phyloP scores from a whole-genome alignment of 2,797 vertebrate genomes.

The Enteromius unitaeniatus region DNA sequence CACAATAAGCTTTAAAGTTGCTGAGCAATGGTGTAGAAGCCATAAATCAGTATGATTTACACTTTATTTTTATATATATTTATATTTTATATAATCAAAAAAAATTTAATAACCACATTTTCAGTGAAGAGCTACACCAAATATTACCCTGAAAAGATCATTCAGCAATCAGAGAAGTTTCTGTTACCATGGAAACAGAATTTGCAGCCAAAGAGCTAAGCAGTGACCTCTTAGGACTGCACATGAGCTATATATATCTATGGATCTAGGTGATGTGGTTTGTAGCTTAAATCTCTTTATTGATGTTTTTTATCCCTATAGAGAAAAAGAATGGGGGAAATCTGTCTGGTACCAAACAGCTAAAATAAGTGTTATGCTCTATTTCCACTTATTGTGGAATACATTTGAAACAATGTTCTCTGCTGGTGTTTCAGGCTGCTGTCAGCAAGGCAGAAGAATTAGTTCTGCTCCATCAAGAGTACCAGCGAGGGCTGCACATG shows the following conservation, averaged over 20 bases:
- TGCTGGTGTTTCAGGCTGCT: conserved; percentile 78
- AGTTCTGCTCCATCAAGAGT: conserved; percentile 90
- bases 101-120: background rate
- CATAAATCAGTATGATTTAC: background rate
- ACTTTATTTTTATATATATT: background rate
- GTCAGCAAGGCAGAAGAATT: conserved; percentile 87
- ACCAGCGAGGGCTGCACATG: conserved; percentile 88
- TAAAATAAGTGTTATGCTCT: background rate
- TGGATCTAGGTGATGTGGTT: background rate
- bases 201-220: background rate
- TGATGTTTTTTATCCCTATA: background rate
- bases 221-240: background rate
- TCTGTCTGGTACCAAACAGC: background rate
- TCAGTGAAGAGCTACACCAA: background rate
- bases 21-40: background rate
- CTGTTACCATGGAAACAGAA: conserved; percentile 4
- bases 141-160: conserved; percentile 2
- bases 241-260: background rate
- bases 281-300: conserved; percentile 1
- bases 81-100: background rate
- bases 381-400: background rate
- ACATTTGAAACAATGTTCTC: background rate
- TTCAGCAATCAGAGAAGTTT: conserved; percentile 2
- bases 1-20: background rate
- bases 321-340: background rate